Percentiles rank a stretch among this genome's conserved stretches.
Evolutionary conservation across 2,113 vertebrate genomes (phyloP).

Genomic region (Istiophorus platypterus): DNA sequence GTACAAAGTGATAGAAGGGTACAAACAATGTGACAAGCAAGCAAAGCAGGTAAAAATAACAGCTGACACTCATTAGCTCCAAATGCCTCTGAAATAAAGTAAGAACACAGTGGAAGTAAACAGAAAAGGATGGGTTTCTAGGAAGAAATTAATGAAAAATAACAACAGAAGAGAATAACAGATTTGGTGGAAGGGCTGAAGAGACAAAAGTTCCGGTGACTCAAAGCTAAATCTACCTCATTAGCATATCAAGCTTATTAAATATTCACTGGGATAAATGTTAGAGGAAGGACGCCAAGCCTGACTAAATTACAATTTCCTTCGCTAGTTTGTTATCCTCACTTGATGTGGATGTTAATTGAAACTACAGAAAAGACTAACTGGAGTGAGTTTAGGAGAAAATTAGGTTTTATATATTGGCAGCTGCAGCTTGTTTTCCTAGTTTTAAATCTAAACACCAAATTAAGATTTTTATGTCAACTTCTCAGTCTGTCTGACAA

Average conservation of each 20-base stretch:
- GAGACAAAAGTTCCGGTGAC: constrained; percentile 62
- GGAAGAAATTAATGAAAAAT: constrained; percentile 28
- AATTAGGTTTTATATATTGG: background rate
- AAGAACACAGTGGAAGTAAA: constrained; percentile 7
- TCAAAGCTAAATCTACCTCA: constrained; percentile 64
- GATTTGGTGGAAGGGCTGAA: constrained; percentile 32
- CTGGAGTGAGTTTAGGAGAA: background rate
- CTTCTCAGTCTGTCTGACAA: background rate
- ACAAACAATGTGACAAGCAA: constrained; percentile 65
- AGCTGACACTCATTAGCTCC: background rate
- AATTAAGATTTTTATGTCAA: constrained; percentile 13
- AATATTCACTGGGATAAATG: constrained; percentile 77
- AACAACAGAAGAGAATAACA: constrained; percentile 15
- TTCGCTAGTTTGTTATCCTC: constrained; percentile 18
- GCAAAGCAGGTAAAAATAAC: constrained; percentile 38
- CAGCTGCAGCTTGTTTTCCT: constrained; percentile 10
- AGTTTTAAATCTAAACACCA: constrained; percentile 9
- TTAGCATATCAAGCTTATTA: constrained; percentile 77
- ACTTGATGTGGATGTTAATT: constrained; percentile 29
- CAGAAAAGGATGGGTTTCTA: background rate
- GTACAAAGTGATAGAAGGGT: constrained; percentile 32
- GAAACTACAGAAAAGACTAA: constrained; percentile 32
- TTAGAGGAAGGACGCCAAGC: constrained; percentile 52
- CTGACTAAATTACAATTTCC: constrained; percentile 27
- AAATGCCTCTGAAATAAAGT: constrained; percentile 32